Conservation (phyloP, 1,140 invertebrate species). For the Drosophila ananassae region DNA sequence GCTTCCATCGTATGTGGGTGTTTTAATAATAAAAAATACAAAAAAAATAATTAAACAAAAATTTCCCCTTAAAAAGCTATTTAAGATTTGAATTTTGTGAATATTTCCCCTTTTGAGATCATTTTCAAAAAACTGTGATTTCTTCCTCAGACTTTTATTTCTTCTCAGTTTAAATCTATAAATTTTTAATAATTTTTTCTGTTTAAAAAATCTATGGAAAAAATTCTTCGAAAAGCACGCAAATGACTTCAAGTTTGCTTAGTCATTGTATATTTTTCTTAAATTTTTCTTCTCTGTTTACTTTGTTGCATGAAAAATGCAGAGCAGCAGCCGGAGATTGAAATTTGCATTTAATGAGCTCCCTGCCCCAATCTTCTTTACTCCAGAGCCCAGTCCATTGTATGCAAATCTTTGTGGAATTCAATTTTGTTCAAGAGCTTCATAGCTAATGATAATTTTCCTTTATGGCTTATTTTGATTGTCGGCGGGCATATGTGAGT, state of each 20-base stretch:
- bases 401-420: constrained; percentile 74
- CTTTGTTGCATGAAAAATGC: constrained; percentile 39
- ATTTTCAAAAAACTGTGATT: too few relatives aligned
- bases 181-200: too few relatives aligned
- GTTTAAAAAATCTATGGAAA: background rate
- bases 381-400: constrained; percentile 39
- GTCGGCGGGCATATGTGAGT: constrained; percentile 29
- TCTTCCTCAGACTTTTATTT: too few relatives aligned
- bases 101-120: background rate
- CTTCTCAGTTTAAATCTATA: too few relatives aligned
- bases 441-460: constrained; percentile 66
- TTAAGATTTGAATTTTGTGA: background rate
- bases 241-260: constrained; percentile 39
- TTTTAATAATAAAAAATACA: constrained; percentile 16
- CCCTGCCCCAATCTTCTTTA: constrained; percentile 16
- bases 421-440: constrained; percentile 51
- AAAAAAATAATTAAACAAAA: constrained; percentile 21
- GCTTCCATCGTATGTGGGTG: constrained; percentile 40
- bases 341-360: constrained; percentile 79
- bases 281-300: constrained; percentile 13
- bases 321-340: constrained; percentile 2
- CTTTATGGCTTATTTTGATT: constrained; percentile 21
- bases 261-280: constrained; percentile 39
- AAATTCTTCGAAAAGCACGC: background rate
- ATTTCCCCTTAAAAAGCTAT: background rate